Percentiles rank a stretch among this genome's conserved stretches.
These are phyloP conservation scores for Tangachromis dhanisi DNA, from an alignment of 2,113 vertebrate species.

Conservation along the genomic window DNA sequence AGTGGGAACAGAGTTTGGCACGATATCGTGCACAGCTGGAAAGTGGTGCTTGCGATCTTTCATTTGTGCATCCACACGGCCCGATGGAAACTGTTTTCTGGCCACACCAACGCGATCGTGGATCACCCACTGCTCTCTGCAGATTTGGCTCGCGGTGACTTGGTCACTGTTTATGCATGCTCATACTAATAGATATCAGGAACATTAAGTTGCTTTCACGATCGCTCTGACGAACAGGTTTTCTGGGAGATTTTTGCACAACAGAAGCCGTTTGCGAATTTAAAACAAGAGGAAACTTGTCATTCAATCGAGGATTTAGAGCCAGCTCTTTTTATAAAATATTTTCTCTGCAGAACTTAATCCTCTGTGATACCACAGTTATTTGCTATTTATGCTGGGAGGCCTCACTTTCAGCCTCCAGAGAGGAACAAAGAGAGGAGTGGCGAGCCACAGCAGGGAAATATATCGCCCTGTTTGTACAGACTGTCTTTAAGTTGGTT, in stretches of 20 bases:
- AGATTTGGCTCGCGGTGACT: neutral
- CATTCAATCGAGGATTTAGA: neutral
- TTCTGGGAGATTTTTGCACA: neutral
- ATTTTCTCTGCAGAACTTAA: neutral
- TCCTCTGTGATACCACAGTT: constrained; percentile 13
- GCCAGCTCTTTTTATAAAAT: neutral
- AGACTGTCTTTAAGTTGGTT: neutral
- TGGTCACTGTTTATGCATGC: neutral
- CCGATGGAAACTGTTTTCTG: neutral
- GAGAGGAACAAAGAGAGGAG: constrained; percentile 2
- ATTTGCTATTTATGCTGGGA: constrained; percentile 14
- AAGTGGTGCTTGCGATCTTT: neutral
- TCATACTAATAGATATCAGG: neutral
- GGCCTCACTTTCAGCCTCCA: neutral
- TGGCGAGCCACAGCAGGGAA: neutral
- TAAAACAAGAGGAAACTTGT: neutral
- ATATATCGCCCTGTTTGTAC: neutral
- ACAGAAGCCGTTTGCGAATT: neutral
- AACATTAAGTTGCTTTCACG: neutral
- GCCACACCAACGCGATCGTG: accelerated
- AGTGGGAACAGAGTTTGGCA: neutral
- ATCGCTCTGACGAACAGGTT: neutral
- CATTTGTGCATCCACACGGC: neutral
- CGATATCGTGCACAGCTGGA: neutral
- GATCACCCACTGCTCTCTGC: neutral